Evolutionary conservation across 2,797 vertebrate genomes (phyloP).

Genomic region (Champsocephalus gunnari): DNA sequence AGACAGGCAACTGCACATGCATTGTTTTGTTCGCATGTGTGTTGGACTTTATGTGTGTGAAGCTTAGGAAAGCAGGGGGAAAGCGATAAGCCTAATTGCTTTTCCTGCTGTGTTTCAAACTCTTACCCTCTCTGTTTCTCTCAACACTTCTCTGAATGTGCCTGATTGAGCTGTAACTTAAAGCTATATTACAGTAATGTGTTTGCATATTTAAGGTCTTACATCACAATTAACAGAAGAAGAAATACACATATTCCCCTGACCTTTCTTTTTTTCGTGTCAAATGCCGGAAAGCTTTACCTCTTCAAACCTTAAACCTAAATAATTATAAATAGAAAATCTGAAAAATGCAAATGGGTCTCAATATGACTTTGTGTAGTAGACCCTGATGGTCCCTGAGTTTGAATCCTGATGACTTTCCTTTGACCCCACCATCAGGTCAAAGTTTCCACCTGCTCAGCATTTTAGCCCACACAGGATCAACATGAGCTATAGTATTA

Average conservation of each 20-base stretch:
- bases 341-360: neutral
- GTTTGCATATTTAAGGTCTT: neutral
- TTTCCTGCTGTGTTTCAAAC: constrained; percentile 54
- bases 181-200: neutral
- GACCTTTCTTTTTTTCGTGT: neutral
- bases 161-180: neutral
- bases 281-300: neutral
- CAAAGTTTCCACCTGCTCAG: constrained; percentile 35
- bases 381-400: constrained; percentile 5
- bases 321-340: neutral
- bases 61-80: constrained; percentile 43
- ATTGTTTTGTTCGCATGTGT: neutral
- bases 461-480: constrained; percentile 9
- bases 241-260: no score
- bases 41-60: constrained; percentile 31
- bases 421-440: constrained; percentile 50
- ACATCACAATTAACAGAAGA: constrained; percentile 4
- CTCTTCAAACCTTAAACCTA: neutral
- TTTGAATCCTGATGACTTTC: constrained; percentile 31
- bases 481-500: constrained; percentile 5
- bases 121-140: constrained; percentile 5
- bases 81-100: constrained; percentile 69
- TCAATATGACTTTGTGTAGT: neutral
- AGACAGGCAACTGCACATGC: constrained; percentile 27
- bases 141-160: constrained; percentile 3